A percentile compares a stretch with the other conserved stretches of the same genome.
These are phyloP conservation scores for Atrina japonica DNA, from an alignment of 2,888 invertebrate genomes.

Conservation along the genomic window DNA sequence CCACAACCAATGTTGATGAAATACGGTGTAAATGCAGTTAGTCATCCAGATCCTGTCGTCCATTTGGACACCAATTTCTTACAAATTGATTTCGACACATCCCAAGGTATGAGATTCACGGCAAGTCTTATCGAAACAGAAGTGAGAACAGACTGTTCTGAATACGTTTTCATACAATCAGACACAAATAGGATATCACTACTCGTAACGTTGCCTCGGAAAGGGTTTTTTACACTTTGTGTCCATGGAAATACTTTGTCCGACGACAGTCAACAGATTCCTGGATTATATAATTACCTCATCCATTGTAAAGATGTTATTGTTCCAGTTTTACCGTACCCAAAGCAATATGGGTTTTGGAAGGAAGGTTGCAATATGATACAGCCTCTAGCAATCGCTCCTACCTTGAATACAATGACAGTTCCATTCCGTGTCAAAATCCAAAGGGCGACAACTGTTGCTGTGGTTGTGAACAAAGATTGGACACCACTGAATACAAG, in stretches of 20 bases:
- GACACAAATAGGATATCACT: slow-evolving; percentile 57
- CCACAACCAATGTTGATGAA: slow-evolving; percentile 64
- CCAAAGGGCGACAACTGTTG: slow-evolving; percentile 61
- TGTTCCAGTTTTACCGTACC: slow-evolving; percentile 52
- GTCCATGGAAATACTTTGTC: slow-evolving; percentile 61
- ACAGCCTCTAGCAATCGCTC: slow-evolving; percentile 53
- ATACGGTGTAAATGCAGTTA: slow-evolving; percentile 55
- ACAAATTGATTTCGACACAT: slow-evolving; percentile 58
- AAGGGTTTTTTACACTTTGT: slow-evolving; percentile 59
- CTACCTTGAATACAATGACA: slow-evolving; percentile 43
- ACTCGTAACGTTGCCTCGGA: slow-evolving; percentile 55
- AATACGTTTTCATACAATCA: slow-evolving; percentile 61
- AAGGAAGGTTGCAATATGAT: slow-evolving; percentile 66
- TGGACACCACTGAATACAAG: slow-evolving; percentile 49
- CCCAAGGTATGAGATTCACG: slow-evolving; percentile 61
- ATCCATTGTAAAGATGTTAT: slow-evolving; percentile 50
- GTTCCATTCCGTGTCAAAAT: slow-evolving; percentile 58
- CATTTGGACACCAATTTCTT: slow-evolving; percentile 54
- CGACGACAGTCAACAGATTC: slow-evolving; percentile 59
- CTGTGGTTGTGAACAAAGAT: slow-evolving; percentile 59
- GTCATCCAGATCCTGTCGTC: slow-evolving; percentile 64
- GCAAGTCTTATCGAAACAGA: slow-evolving; percentile 54
- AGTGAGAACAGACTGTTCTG: slow-evolving; percentile 52
- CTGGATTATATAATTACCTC: slow-evolving; percentile 61
- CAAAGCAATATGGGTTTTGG: slow-evolving; percentile 62